A percentile compares a stretch with the other conserved stretches of the same genome.
These are phyloP conservation scores for Thera obeliscata DNA, from an alignment of 2,888 invertebrate genomes.

Conservation along the genomic window DNA sequence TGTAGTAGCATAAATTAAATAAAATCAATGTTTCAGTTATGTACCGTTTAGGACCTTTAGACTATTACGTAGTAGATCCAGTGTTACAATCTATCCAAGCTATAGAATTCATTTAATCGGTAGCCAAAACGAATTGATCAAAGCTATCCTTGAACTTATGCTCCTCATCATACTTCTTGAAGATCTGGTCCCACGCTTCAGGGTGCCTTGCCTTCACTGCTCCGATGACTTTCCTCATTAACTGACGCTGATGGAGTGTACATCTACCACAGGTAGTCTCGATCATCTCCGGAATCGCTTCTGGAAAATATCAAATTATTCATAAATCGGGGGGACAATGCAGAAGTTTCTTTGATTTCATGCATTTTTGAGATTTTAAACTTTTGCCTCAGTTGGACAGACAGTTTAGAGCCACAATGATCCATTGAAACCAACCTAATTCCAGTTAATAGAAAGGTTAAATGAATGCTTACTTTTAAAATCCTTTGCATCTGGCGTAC, in stretches of 20 bases:
- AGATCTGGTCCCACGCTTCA: conserved; percentile 86
- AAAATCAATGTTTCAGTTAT: too few species aligned
- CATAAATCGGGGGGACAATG: too few species aligned
- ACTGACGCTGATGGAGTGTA: conserved; percentile 86
- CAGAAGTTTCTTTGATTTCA: too few species aligned
- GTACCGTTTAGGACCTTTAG: too few species aligned
- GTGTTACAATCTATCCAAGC: not conserved
- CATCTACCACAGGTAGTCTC: conserved; percentile 88
- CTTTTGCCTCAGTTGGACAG: too few species aligned
- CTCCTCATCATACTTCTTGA: conserved; percentile 88
- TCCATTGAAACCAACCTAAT: too few species aligned
- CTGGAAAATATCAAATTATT: conserved; percentile 63
- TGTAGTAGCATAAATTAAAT: too few species aligned
- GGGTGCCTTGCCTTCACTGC: conserved; percentile 87
- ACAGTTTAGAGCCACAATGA: too few species aligned
- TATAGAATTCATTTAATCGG: conserved; percentile 52
- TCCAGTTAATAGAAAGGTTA: too few species aligned
- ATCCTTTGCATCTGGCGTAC: conserved; percentile 89
- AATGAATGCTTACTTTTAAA: conserved; percentile 86
- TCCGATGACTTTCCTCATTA: conserved; percentile 85
- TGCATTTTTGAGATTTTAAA: too few species aligned
- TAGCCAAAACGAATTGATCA: conserved; percentile 70
- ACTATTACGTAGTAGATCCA: not conserved
- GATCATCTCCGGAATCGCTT: conserved; percentile 88
- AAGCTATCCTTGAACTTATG: conserved; percentile 86